Conservation (phyloP, 2,888 invertebrate species). For the Caenorhabditis imperialis region DNA sequence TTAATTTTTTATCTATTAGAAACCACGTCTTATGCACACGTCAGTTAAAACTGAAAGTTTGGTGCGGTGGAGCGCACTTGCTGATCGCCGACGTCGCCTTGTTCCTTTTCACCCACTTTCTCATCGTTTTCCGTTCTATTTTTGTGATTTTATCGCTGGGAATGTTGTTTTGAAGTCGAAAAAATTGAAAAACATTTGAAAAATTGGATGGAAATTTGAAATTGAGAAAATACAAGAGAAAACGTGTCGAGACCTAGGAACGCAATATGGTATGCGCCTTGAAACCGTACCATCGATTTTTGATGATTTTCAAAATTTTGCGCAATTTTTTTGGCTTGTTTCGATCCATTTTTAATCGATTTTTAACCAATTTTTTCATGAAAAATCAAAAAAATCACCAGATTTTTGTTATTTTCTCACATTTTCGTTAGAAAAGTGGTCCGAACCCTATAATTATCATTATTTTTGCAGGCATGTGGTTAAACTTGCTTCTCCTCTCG, state of each 20-base stretch:
- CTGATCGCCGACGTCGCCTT: not conserved
- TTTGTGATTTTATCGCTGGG: not conserved
- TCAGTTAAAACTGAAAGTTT: conserved; percentile 32
- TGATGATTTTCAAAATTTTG: not conserved
- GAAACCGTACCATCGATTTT: conserved; percentile 18
- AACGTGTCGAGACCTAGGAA: not conserved
- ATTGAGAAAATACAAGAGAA: not conserved
- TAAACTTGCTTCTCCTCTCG: conserved; percentile 13
- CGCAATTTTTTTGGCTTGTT: conserved; percentile 6
- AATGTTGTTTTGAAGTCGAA: conserved; percentile 9
- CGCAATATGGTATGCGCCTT: conserved; percentile 14
- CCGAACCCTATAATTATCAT: too few relatives aligned
- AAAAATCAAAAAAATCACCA: too few relatives aligned
- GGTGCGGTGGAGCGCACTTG: conserved; percentile 47
- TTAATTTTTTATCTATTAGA: not conserved
- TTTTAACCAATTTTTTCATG: too few relatives aligned
- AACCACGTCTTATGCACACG: conserved; percentile 52
- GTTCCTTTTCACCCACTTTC: not conserved
- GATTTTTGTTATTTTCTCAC: too few relatives aligned
- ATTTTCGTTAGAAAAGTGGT: too few relatives aligned
- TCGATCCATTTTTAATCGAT: not conserved
- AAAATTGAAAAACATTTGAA: conserved; percentile 2
- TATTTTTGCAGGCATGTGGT: conserved; percentile 10
- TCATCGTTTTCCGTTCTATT: not conserved
- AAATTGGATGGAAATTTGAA: not conserved